phyloP scores from a whole-genome alignment of 37 sponge, comb jelly and placozoan genomes.

The Chondrilla cf. caribensis region DNA sequence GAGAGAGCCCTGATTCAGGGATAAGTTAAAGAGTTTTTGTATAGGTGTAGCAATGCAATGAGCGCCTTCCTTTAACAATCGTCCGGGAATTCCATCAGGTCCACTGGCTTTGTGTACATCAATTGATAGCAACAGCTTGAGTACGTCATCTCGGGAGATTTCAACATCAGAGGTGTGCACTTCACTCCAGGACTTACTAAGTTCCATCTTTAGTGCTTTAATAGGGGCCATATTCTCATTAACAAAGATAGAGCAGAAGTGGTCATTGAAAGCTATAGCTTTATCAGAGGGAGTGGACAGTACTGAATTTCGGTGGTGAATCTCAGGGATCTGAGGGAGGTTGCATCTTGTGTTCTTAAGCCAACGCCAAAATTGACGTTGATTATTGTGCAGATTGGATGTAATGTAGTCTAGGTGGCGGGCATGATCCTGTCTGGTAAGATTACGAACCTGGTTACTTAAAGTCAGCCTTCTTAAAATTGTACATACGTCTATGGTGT shows the following conservation, averaged over 20 bases:
- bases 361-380: constrained; percentile 31
- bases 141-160: not conserved
- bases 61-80: constrained; percentile 22
- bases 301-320: not conserved
- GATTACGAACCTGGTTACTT: not conserved
- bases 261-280: constrained; percentile 18
- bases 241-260: constrained; percentile 27
- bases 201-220: not conserved
- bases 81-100: constrained; percentile 38
- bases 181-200: not conserved
- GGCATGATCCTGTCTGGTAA: constrained; percentile 4
- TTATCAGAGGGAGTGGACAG: not conserved
- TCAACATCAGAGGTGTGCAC: not conserved
- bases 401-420: constrained; percentile 22
- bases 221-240: not conserved
- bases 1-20: constrained; percentile 4
- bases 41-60: too few species aligned
- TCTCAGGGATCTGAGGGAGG: not conserved
- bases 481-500: not conserved
- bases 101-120: constrained; percentile 32
- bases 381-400: constrained; percentile 13
- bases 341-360: not conserved
- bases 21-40: constrained; percentile 18
- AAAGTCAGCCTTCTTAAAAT: constrained; percentile 35
- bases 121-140: constrained; percentile 5